Percentiles rank a stretch among this genome's conserved stretches.
Evolutionary conservation across 2,113 vertebrate genomes (phyloP).

Genomic region (Charina bottae): DNA sequence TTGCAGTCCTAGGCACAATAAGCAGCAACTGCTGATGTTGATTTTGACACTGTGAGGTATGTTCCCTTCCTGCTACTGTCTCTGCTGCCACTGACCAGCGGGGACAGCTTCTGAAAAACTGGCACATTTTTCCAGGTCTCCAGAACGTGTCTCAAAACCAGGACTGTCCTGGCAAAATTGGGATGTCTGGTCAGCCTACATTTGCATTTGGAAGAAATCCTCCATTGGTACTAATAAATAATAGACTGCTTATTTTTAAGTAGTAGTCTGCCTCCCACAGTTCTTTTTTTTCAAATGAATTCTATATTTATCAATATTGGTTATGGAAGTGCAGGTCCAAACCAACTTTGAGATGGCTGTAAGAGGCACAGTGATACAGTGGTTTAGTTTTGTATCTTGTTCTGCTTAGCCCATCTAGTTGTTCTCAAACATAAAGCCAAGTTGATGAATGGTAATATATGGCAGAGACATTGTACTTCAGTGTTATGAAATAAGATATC

Average conservation of each 20-base stretch:
- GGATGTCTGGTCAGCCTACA: neutral
- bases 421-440: neutral
- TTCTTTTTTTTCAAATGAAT: neutral
- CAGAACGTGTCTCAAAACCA: neutral
- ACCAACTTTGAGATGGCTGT: neutral
- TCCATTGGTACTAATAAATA: neutral
- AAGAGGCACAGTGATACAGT: neutral
- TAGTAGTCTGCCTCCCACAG: neutral
- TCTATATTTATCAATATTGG: neutral
- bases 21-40: neutral
- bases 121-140: neutral
- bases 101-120: neutral
- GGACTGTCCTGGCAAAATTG: neutral
- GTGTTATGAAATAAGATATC: neutral
- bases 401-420: neutral
- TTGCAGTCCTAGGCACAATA: neutral
- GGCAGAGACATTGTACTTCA: neutral
- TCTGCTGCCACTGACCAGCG: neutral
- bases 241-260: conserved; percentile 19
- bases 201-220: neutral
- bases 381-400: neutral
- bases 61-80: neutral
- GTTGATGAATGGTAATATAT: neutral
- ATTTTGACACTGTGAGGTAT: neutral
- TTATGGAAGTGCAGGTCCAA: neutral